A percentile compares a stretch with the other conserved stretches of the same genome.
Evolutionary conservation across 2,888 invertebrate species (phyloP).

Genomic region (Nomada goodeniana): DNA sequence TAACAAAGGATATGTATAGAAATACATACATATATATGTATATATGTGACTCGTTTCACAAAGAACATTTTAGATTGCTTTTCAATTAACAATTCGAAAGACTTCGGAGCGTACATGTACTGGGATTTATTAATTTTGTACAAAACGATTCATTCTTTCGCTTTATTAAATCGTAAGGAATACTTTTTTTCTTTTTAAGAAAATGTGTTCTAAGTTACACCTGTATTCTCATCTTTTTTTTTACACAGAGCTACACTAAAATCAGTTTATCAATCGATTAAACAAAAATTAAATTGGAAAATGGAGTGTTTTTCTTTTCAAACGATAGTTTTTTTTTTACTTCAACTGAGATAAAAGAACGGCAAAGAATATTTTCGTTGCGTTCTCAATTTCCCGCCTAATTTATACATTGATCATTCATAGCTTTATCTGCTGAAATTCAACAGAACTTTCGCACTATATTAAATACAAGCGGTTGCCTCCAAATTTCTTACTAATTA

Average conservation of each 20-base stretch:
- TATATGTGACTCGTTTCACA: conserved; percentile 37
- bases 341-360: background rate
- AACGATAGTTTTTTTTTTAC: background rate
- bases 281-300: background rate
- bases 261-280: too few relatives aligned
- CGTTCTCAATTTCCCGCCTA: background rate
- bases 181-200: background rate
- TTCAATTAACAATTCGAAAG: conserved; percentile 20
- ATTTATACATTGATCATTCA: too few relatives aligned
- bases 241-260: too few relatives aligned
- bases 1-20: conserved; percentile 39
- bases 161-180: conserved; percentile 6
- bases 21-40: conserved; percentile 43
- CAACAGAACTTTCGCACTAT: background rate
- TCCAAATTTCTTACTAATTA: conserved; percentile 2
- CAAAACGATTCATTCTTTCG: background rate
- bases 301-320: background rate
- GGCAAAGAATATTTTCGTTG: background rate
- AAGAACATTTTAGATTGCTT: conserved; percentile 41
- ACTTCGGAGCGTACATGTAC: too few relatives aligned
- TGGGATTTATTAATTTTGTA: conserved; percentile 9
- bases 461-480: background rate
- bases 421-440: too few relatives aligned
- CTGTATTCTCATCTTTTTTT: background rate
- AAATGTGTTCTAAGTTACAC: conserved; percentile 12